Conservation (phyloP, 2,888 invertebrate genomes). For the Trichogramma evanescens region DNA sequence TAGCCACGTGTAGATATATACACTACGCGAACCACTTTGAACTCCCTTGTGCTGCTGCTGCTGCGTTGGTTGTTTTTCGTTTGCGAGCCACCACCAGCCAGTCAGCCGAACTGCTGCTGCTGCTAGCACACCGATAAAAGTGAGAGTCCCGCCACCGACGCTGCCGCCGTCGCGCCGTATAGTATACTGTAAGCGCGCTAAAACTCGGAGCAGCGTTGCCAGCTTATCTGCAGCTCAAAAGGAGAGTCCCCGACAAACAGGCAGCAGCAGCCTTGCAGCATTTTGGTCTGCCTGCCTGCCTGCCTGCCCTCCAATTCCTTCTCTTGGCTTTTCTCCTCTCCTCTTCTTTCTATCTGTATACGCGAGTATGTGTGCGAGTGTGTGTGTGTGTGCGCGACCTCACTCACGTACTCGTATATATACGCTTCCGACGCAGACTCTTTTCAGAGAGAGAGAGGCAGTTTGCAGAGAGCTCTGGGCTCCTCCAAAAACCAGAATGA, state of each 20-base stretch:
- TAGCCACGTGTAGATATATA: not conserved
- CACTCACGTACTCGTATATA: too few species aligned
- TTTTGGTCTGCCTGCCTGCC: conserved; percentile 9
- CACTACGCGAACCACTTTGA: too few species aligned
- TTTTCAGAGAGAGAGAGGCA: too few species aligned
- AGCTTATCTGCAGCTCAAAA: conserved; percentile 12
- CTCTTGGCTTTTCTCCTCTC: not conserved
- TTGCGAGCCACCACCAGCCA: too few species aligned
- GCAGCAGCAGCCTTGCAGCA: conserved; percentile 1
- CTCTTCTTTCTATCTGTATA: not conserved
- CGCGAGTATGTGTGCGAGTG: too few species aligned
- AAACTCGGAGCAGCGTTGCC: conserved; percentile 17
- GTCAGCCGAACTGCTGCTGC: not conserved
- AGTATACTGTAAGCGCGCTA: conserved; percentile 1
- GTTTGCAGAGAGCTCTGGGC: too few species aligned
- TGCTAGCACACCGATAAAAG: conserved; percentile 18
- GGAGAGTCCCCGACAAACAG: conserved; percentile 4
- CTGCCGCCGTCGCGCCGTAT: conserved; percentile 11
- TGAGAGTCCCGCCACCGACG: conserved; percentile 9
- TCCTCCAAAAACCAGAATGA: too few species aligned
- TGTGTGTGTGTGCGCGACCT: too few species aligned
- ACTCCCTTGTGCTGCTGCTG: not conserved
- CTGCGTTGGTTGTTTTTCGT: not conserved
- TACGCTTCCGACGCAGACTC: too few species aligned
- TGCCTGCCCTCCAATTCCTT: conserved; percentile 5